These are phyloP conservation scores for Machimus rusticus DNA, from an alignment of 2,888 invertebrate genomes.

Conservation along the genomic window DNA sequence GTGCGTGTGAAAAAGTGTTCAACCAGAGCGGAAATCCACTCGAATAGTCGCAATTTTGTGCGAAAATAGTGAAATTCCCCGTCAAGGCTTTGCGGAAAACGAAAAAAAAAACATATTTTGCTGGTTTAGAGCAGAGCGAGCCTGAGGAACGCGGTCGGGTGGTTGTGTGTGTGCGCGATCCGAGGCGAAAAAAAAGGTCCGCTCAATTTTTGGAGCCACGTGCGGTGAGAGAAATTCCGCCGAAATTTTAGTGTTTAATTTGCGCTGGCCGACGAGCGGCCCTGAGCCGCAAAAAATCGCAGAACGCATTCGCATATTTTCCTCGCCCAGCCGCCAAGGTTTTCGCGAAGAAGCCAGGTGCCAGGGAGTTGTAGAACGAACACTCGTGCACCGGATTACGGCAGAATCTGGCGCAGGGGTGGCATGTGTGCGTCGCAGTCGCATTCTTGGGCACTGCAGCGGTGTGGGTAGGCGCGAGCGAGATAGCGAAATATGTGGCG, in stretches of 20 bases:
- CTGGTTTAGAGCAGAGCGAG: neutral
- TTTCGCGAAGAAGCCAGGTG: neutral
- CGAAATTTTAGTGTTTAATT: neutral
- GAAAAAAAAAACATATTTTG: neutral
- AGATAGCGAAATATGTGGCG: slow-evolving; percentile 25
- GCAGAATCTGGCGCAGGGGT: neutral
- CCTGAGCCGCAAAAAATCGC: neutral
- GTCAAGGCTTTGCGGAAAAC: neutral
- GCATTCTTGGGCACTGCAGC: neutral
- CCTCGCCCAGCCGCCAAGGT: neutral
- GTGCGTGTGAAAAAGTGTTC: neutral
- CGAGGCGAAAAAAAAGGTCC: neutral
- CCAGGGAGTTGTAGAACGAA: neutral
- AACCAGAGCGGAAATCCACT: neutral
- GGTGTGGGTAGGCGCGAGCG: neutral
- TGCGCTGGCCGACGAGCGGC: neutral
- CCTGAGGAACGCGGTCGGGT: neutral
- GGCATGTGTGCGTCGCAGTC: neutral
- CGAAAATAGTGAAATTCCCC: neutral
- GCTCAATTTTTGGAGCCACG: neutral
- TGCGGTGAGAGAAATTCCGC: neutral
- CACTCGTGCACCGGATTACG: neutral
- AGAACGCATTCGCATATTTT: neutral
- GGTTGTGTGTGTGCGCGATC: neutral
- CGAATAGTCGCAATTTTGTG: neutral